Evolutionary conservation across 2,888 invertebrate genomes (phyloP).

Genomic region (Melikaiella ostensackeni): DNA sequence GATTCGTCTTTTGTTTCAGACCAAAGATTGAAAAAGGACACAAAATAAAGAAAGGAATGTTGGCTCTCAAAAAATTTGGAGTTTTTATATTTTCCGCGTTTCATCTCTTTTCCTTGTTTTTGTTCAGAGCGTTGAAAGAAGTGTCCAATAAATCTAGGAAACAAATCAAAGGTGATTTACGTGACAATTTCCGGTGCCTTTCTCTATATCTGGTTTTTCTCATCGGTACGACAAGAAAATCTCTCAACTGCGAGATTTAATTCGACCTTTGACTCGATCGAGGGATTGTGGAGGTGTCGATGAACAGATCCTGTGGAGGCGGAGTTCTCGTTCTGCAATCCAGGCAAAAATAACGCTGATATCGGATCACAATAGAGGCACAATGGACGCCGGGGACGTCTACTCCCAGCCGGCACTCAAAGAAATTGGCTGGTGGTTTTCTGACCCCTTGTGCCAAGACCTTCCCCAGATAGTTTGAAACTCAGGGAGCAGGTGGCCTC

Average conservation of each 20-base stretch:
- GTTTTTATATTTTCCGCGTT: background rate
- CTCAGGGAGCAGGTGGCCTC: slow-evolving; percentile 62
- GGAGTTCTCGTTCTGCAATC: slow-evolving; percentile 56
- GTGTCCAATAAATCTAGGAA: slow-evolving; percentile 15
- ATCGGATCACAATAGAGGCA: slow-evolving; percentile 69
- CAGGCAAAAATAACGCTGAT: slow-evolving; percentile 67
- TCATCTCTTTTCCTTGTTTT: background rate
- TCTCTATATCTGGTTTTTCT: slow-evolving; percentile 29
- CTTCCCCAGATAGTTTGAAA: slow-evolving; percentile 69
- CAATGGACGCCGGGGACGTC: slow-evolving; percentile 61
- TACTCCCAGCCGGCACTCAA: slow-evolving; percentile 67
- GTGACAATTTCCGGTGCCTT: slow-evolving; percentile 24
- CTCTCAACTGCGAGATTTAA: slow-evolving; percentile 32
- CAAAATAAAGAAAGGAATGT: background rate
- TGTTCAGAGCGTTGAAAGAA: background rate
- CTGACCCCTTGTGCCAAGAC: slow-evolving; percentile 67
- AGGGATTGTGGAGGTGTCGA: slow-evolving; percentile 26
- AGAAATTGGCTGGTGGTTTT: slow-evolving; percentile 73
- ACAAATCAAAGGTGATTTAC: slow-evolving; percentile 31
- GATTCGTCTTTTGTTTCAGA: too few relatives aligned
- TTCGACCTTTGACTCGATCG: slow-evolving; percentile 34
- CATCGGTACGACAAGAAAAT: slow-evolving; percentile 10
- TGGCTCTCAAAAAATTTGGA: background rate
- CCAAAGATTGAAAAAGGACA: too few relatives aligned
- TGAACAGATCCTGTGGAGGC: slow-evolving; percentile 17